Evolutionary conservation across 1,140 invertebrate genomes (phyloP), one percentile per base, ranked within the genome.

Genomic region (Sycobia sp.): DNA sequence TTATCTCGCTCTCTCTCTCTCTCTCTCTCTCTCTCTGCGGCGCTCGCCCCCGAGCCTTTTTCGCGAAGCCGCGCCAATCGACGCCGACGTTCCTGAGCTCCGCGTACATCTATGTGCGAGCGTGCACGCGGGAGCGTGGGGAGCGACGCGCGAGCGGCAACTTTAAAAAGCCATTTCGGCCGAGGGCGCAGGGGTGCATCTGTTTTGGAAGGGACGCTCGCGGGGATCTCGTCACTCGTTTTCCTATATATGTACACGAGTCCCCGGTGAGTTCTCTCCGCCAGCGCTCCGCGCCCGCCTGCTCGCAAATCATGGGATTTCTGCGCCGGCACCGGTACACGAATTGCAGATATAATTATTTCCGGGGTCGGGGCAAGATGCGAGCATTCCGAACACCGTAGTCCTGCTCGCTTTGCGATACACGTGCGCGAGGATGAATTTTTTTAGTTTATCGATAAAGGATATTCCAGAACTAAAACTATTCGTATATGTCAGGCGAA

Each of bases 91-190:
- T n/a, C n/a, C n/a, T n/a, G n/a, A n/a, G n/a, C n/a, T n/a, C n/a
- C n/a, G n/a, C n/a, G n/a, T n/a, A n/a, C n/a, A n/a, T n/a, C n/a
- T n/a, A n/a, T n/a, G n/a, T n/a, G n/a, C n/a, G n/a, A n/a, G 49
- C 38, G 27, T 36, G 38, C n/a, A 25, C 3, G 5, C 23, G 14
- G 11, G 4, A 0, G 36, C 29, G 11, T 11, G 29, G 29, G 29
- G 29, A 4, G 29, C 29, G 29, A 4, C 29, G 16, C 47, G 62
- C 49, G 55, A 22, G 41, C 7, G 46, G 38, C 38, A 70, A 75
- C 71, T 75, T 77, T 77, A 77, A 77, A 77, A 77, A 76, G 73
- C 75, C 70, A 76, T 77, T 74, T 68, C 55, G 65, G 4, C 67
- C n/a, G n/a, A 46, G 1, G 60, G 44, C 49, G 63, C 23, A 65